A percentile compares a stretch with the other conserved stretches of the same genome.
Evolutionary conservation across 2,797 vertebrate genomes (phyloP).

Genomic region (Eurystomus glaucurus): DNA sequence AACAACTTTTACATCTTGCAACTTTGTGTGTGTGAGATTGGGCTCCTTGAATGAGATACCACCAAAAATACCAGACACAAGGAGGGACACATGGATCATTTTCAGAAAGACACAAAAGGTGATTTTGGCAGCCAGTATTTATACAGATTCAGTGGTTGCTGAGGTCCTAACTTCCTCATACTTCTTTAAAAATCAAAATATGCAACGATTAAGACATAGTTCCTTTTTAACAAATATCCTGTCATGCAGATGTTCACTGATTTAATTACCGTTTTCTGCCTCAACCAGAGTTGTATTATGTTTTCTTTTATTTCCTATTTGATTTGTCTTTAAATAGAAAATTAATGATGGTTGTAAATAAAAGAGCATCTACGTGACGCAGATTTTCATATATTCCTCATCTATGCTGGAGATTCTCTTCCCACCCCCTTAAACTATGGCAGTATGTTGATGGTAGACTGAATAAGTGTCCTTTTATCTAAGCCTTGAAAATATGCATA

Average conservation of each 20-base stretch:
- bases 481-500: neutral
- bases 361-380: neutral
- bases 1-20: neutral
- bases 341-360: neutral
- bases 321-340: slow-evolving; percentile 17
- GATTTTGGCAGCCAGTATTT: neutral
- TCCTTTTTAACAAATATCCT: neutral
- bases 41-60: neutral
- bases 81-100: neutral
- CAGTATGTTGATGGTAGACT: neutral
- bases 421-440: neutral
- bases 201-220: neutral
- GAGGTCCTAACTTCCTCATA: neutral
- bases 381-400: neutral
- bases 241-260: neutral
- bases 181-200: neutral
- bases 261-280: slow-evolving; percentile 40
- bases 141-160: neutral
- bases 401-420: neutral
- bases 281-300: neutral
- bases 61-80: neutral
- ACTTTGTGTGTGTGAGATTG: neutral
- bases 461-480: neutral
- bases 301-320: slow-evolving; percentile 14
- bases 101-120: neutral